phyloP scores from a whole-genome alignment of 2,113 vertebrate genomes.

The Macroglossus sobrinus region DNA sequence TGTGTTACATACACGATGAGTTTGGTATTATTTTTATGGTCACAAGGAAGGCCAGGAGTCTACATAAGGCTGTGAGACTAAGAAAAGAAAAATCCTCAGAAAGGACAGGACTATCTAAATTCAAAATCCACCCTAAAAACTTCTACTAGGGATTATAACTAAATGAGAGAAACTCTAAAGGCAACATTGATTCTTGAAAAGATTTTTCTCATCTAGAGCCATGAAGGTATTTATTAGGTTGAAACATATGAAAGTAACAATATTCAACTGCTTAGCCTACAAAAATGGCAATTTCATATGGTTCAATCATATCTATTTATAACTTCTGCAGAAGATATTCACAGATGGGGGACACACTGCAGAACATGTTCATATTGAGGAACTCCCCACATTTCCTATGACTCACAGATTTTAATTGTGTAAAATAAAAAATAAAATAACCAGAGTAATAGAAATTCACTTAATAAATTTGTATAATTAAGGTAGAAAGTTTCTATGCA shows the following conservation, averaged over 20 bases:
- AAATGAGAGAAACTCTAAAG: neutral
- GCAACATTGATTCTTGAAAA: neutral
- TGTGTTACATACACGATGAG: neutral
- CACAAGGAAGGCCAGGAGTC: neutral
- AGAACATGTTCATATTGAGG: neutral
- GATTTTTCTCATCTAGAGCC: neutral
- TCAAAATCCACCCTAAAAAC: neutral
- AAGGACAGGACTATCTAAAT: neutral
- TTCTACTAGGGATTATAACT: neutral
- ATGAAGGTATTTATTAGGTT: neutral
- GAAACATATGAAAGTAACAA: neutral
- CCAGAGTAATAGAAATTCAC: neutral
- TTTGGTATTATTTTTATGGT: neutral
- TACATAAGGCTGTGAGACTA: neutral
- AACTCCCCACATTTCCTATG: neutral
- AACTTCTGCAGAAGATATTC: neutral
- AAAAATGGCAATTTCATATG: neutral
- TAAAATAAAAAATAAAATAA: constrained; percentile 26
- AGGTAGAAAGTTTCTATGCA: neutral
- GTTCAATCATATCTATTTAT: neutral
- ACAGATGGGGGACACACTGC: neutral
- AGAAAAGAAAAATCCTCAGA: neutral
- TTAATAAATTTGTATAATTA: neutral
- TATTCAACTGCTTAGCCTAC: neutral
- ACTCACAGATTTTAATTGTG: neutral